Base-by-base conservation (phyloP, 2,888 invertebrate species). In the Lasioglossum oenotherae region DNA sequence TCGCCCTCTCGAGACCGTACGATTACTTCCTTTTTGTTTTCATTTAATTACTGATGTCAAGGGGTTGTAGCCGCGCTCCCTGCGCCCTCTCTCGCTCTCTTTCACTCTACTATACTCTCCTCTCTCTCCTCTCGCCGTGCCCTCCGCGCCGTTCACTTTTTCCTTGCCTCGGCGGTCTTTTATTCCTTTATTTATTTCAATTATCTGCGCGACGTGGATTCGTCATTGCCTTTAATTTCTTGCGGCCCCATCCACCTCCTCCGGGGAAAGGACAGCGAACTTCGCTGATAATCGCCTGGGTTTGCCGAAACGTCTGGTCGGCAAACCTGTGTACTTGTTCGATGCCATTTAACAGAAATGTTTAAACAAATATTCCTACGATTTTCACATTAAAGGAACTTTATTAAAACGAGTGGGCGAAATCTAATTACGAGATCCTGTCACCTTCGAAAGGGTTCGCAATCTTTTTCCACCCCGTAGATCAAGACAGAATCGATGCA, bases 21-120 rank as follows among this genome's bases (percentile, higher is more conserved):
- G 94, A 95, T 94, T 95, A 94, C 94, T 94, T 94, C 94, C 93
- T 93, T 94, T 94, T 95, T 95, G 95, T 95, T 95, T 95, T 95
- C 94, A 93, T 94, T 95, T 95, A 95, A 95, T 95, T 95, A 95
- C 94, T 93, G 95, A 95, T 94, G 94, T 95, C 94, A 95, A 95
- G 95, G 94, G 95, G 94, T 94, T 94, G 94, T 92, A 93, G 92
- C 90, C 89, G 89, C 88, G 88, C 82, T 87, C 83, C 87, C 80
- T 80, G 81, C 82, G 78, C 72, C 49, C 77, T 76, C 71, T 41
- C 27, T 60, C 60, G 27, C 60, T 60, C 60, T 60, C 60, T 60
- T 14, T 60, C 27, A 4, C 60, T 60, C 27, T 27, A 4, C 12
- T 27, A 0, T 12, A 5, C 27, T 14, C 5, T 27, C 12, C 60